Conservation (phyloP, 23 tunicate genomes). For the Corella eumyota region DNA sequence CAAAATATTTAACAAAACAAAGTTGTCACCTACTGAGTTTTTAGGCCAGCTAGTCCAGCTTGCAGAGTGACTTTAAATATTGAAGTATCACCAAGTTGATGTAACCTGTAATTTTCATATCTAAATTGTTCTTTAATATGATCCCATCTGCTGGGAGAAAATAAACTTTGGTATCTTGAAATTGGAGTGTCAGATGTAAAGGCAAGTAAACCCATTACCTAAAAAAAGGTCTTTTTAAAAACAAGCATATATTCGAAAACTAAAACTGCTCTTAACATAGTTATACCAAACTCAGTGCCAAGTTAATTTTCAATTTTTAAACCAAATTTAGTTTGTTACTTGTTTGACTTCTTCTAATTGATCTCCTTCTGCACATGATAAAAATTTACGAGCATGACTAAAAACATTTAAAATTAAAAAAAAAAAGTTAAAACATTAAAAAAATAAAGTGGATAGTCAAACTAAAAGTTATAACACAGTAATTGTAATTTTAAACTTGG, state of each 20-base stretch:
- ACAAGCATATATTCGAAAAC: neutral
- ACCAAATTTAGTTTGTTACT: too few species aligned
- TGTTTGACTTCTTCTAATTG: slow-evolving; percentile 72
- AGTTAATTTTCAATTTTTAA: neutral
- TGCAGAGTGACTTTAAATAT: slow-evolving; percentile 86
- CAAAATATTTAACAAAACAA: too few species aligned
- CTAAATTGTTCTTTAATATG: slow-evolving; percentile 76
- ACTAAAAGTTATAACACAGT: too few species aligned
- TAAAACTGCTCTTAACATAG: neutral
- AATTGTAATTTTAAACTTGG: too few species aligned
- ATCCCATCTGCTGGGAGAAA: slow-evolving; percentile 64
- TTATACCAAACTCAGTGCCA: neutral
- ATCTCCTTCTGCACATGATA: slow-evolving; percentile 36
- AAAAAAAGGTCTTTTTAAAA: neutral
- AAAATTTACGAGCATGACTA: slow-evolving; percentile 82
- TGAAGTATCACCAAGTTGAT: slow-evolving; percentile 67
- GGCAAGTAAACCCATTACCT: slow-evolving; percentile 91
- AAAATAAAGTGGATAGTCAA: slow-evolving; percentile 1
- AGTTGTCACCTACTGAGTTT: slow-evolving; percentile 98
- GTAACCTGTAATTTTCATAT: slow-evolving; percentile 75
- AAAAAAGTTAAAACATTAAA: neutral
- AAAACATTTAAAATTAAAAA: neutral
- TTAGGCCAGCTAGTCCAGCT: slow-evolving; percentile 82
- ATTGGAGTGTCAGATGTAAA: slow-evolving; percentile 55
- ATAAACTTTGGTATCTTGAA: slow-evolving; percentile 54